A percentile compares a stretch with the other conserved stretches of the same genome.
These are phyloP conservation scores for Gadus macrocephalus DNA, from an alignment of 2,113 vertebrate genomes.

Conservation along the genomic window DNA sequence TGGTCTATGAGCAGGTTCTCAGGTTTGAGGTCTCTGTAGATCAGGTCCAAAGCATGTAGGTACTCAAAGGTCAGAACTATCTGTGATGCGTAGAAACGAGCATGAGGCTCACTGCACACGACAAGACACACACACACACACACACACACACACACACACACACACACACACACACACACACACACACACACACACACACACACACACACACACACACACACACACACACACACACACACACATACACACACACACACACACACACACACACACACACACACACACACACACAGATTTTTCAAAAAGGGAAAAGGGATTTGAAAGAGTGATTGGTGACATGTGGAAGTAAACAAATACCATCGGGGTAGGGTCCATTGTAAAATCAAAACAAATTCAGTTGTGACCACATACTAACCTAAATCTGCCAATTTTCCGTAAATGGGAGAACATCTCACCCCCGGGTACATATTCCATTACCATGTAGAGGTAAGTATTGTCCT, in stretches of 20 bases:
- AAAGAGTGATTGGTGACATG: neutral
- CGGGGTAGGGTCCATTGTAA: neutral
- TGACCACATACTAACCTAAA: constrained; percentile 75
- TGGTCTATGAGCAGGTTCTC: constrained; percentile 64
- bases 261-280: too few species aligned
- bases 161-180: too few species aligned
- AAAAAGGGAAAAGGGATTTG: neutral
- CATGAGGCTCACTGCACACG: constrained; percentile 59
- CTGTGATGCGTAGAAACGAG: constrained; percentile 69
- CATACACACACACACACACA: too few species aligned
- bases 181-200: too few species aligned
- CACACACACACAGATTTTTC: too few species aligned
- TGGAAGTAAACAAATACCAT: neutral
- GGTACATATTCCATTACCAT: constrained; percentile 95
- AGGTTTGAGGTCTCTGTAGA: constrained; percentile 71
- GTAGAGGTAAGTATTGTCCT: constrained; percentile 91
- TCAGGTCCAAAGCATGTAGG: constrained; percentile 68
- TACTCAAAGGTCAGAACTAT: constrained; percentile 70
- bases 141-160: neutral
- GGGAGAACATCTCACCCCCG: constrained; percentile 92
- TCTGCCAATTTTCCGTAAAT: constrained; percentile 86
- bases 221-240: too few species aligned
- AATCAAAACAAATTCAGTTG: neutral
- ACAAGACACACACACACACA: neutral
- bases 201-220: neutral